Evolutionary conservation across 2,888 invertebrate species (phyloP).

Genomic region (Aromia moschata): DNA sequence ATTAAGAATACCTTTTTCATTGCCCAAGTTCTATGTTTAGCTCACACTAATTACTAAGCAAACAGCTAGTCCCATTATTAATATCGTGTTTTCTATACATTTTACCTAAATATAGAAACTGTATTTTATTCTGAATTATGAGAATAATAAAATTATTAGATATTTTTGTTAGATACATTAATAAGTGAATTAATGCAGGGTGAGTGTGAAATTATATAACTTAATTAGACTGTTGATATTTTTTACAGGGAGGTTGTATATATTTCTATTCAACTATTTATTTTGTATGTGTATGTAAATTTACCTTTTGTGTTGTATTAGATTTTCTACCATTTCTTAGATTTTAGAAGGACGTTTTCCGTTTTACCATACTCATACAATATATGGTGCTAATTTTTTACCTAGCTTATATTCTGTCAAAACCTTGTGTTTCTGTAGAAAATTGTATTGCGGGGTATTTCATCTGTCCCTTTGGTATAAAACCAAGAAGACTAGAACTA

Average conservation of each 20-base stretch:
- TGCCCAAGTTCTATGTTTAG: too few species aligned
- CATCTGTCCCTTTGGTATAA: too few species aligned
- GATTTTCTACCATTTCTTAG: conserved; percentile 13
- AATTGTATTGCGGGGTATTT: too few species aligned
- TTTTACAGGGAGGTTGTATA: conserved; percentile 27
- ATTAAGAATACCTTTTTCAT: too few species aligned
- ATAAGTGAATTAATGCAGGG: conserved; percentile 22
- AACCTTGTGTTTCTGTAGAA: too few species aligned
- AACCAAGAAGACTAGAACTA: too few species aligned
- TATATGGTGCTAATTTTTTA: conserved; percentile 15
- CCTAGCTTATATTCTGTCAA: not conserved
- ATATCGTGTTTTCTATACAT: too few species aligned
- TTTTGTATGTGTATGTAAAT: conserved; percentile 25
- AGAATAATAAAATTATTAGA: too few species aligned
- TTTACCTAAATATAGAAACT: too few species aligned
- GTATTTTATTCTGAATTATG: too few species aligned
- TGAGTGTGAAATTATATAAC: conserved; percentile 20
- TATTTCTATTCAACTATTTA: conserved; percentile 32
- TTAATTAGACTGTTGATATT: conserved; percentile 21
- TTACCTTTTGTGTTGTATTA: conserved; percentile 11
- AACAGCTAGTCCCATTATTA: too few species aligned
- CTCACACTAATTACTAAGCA: too few species aligned
- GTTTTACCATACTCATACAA: not conserved
- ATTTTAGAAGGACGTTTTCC: not conserved
- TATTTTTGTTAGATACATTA: not conserved